Percentiles rank a stretch among this genome's conserved stretches.
phyloP scores from a whole-genome alignment of 2,113 vertebrate species.

The Aythya baeri region DNA sequence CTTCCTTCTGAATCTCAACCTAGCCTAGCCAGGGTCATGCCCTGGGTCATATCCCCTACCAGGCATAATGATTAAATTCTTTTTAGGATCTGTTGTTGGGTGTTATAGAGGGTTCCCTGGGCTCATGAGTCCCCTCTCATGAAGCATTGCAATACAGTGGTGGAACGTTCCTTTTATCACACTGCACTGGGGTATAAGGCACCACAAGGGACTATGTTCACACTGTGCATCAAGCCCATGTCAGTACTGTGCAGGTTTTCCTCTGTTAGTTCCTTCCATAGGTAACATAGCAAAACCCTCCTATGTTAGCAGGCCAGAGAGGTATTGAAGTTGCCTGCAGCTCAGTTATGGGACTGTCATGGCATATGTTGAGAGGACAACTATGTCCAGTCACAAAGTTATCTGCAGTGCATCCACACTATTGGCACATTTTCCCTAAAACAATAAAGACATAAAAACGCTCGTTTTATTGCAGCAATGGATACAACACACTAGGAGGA shows the following conservation, averaged over 20 bases:
- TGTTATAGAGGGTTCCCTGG: not conserved
- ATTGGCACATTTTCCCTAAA: not conserved
- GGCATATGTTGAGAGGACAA: not conserved
- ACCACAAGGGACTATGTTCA: not conserved
- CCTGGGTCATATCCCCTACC: too few relatives aligned
- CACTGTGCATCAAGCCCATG: not conserved
- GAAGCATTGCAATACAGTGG: not conserved
- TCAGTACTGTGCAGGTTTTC: not conserved
- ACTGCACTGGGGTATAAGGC: not conserved
- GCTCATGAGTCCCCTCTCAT: not conserved
- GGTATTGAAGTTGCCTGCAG: not conserved
- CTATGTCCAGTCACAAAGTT: not conserved
- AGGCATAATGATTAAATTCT: not conserved
- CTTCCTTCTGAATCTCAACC: not conserved
- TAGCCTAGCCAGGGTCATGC: not conserved
- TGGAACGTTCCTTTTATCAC: rapidly evolving
- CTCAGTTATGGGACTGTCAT: not conserved
- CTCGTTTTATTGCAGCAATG: not conserved
- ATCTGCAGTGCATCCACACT: not conserved
- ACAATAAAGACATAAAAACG: not conserved
- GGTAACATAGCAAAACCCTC: not conserved
- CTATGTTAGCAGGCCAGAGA: not conserved
- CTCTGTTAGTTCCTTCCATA: not conserved
- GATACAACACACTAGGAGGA: not conserved
- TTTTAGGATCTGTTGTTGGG: not conserved